Evolutionary conservation across 37 sponge, comb jelly and placozoan species (phyloP), one percentile per base, ranked within the genome.

Genomic region (Lycopodina hypogea): DNA sequence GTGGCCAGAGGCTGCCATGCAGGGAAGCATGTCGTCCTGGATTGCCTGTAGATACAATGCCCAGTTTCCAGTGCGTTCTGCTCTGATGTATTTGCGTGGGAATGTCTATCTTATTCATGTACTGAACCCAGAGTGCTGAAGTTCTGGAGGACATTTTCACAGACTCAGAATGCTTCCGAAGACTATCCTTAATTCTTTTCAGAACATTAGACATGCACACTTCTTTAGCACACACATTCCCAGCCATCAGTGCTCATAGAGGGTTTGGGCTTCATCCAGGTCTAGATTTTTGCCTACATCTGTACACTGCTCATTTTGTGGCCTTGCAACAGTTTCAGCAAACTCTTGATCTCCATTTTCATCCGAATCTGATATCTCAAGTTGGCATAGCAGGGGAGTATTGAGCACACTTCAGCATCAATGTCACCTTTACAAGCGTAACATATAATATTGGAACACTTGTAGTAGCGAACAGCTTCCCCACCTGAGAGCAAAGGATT

Each of bases 1-100:
- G 56, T 83, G 77, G 32, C 82, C 72, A 36, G 72, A 71, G 12
- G 82, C 73, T 56, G 82, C 73, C 60, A 81, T 34, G 73, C 51
- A 81, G 41, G 72, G 82, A 58, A 81, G 41, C 72, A 81, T 81
- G n/a, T n/a, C n/a, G 67, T 81, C 82, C 29, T 33, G 40, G 24
- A 81, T 19, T 42, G 82, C 73, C 42, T 81, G 66, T 23, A 83
- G 56, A 72, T 74, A 77, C 41, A 76, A 26, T 23, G 55, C 65
- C 84, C 77, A 83, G 69, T 83, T 76, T 24, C 84, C 68, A 64
- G 77, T 81, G 36, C 73, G 72, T 50, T 81, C 72, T 32, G 82
- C 82, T 55, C 63, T 51, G 22, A 81, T 81, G 58, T 41, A 81
- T 23, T 71, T 81, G 72, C 82, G 82, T 11, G 71, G 64, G 41